Conservation (phyloP, 2,113 vertebrate species). For the Neolamprologus longior region DNA sequence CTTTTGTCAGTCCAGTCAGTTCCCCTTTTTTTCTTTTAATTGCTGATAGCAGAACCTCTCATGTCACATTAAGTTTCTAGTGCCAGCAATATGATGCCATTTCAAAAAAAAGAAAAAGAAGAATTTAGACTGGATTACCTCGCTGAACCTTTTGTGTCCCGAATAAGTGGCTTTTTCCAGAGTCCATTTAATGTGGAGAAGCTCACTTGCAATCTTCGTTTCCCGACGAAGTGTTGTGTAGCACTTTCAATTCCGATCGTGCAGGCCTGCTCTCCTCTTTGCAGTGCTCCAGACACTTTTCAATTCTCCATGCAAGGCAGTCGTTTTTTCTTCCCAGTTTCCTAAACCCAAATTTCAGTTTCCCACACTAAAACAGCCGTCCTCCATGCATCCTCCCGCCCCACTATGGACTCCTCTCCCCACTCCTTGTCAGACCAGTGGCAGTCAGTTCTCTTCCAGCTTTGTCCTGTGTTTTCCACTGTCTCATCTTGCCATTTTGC, state of each 20-base stretch:
- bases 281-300: neutral
- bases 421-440: neutral
- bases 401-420: neutral
- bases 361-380: neutral
- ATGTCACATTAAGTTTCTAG: neutral
- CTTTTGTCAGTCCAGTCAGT: neutral
- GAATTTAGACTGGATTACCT: neutral
- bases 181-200: neutral
- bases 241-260: fast-evolving
- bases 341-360: neutral
- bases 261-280: neutral
- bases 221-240: neutral
- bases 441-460: neutral
- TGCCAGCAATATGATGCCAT: neutral
- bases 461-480: neutral
- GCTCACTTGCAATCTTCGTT: neutral
- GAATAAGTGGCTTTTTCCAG: neutral
- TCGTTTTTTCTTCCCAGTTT: neutral
- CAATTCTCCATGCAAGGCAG: neutral
- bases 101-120: neutral
- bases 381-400: neutral
- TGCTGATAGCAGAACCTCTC: neutral
- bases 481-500: neutral
- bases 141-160: neutral
- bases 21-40: neutral